Evolutionary conservation across 2,888 invertebrate species (phyloP).

Genomic region (Drosophila meridiana): DNA sequence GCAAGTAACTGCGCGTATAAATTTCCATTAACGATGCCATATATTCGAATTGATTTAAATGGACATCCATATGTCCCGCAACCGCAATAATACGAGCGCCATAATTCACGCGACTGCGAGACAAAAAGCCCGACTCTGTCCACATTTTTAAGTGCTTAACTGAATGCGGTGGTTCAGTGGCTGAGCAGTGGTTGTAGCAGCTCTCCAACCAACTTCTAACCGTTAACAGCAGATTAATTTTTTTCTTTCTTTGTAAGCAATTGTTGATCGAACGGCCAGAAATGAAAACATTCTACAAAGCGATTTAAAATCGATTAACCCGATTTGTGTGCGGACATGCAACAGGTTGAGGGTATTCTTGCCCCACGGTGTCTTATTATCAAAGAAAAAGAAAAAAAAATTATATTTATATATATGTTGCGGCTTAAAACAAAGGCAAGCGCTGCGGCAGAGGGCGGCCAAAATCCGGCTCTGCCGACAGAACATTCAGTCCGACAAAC

Average conservation of each 20-base stretch:
- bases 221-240: constrained; percentile 72
- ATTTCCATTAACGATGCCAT: constrained; percentile 81
- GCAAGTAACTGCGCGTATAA: constrained; percentile 73
- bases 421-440: constrained; percentile 82
- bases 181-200: not conserved
- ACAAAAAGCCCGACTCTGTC: constrained; percentile 9
- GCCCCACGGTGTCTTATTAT: constrained; percentile 67
- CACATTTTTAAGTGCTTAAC: not conserved
- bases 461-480: constrained; percentile 77
- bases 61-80: constrained; percentile 61
- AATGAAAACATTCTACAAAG: constrained; percentile 80
- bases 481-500: constrained; percentile 83
- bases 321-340: constrained; percentile 80
- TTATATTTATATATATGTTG: constrained; percentile 29
- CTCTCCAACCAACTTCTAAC: constrained; percentile 75
- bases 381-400: constrained; percentile 14
- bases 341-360: constrained; percentile 73
- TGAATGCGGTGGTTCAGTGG: not conserved
- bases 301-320: constrained; percentile 85
- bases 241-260: constrained; percentile 40
- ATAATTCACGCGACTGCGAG: constrained; percentile 67
- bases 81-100: constrained; percentile 70
- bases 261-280: constrained; percentile 61
- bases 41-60: constrained; percentile 83
- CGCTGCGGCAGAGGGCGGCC: constrained; percentile 26